A percentile compares a stretch with the other conserved stretches of the same genome.
Evolutionary conservation across 2,888 invertebrate genomes (phyloP).

Genomic region (Tiliacea aurago): DNA sequence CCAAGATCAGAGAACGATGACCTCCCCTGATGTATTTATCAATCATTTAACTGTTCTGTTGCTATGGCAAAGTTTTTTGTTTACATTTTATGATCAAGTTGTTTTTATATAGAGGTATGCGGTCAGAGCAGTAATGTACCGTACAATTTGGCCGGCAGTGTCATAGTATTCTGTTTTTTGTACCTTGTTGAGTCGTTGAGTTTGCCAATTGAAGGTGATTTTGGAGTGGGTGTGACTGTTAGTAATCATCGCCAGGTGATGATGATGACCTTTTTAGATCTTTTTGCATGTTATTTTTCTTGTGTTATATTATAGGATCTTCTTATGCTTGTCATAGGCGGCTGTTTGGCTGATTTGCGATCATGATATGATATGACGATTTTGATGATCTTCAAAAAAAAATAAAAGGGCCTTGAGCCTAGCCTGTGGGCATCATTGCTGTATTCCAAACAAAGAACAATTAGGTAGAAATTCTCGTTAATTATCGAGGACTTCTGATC

Average conservation of each 20-base stretch:
- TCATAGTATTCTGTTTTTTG: slow-evolving; percentile 9
- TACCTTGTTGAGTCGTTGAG: slow-evolving; percentile 15
- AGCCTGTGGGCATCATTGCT: background rate
- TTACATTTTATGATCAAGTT: slow-evolving; percentile 17
- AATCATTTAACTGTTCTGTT: slow-evolving; percentile 37
- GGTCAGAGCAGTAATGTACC: slow-evolving; percentile 36
- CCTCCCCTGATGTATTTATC: slow-evolving; percentile 40
- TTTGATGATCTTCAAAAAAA: background rate
- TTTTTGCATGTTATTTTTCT: background rate
- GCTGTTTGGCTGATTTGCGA: background rate
- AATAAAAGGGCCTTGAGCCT: no score
- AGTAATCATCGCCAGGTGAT: slow-evolving; percentile 18
- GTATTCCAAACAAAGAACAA: background rate
- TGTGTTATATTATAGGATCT: no score
- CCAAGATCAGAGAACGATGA: slow-evolving; percentile 33
- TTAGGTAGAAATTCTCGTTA: background rate
- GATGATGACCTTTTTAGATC: background rate
- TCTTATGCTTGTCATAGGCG: no score
- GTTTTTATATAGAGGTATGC: slow-evolving; percentile 19
- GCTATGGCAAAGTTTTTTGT: slow-evolving; percentile 37
- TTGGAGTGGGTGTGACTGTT: slow-evolving; percentile 38
- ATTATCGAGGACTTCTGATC: background rate
- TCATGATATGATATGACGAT: background rate
- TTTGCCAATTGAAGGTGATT: slow-evolving; percentile 7
- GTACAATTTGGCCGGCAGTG: slow-evolving; percentile 14